Evolutionary conservation across 1,140 invertebrate genomes (phyloP).

Genomic region (Trachelipus rathkii): DNA sequence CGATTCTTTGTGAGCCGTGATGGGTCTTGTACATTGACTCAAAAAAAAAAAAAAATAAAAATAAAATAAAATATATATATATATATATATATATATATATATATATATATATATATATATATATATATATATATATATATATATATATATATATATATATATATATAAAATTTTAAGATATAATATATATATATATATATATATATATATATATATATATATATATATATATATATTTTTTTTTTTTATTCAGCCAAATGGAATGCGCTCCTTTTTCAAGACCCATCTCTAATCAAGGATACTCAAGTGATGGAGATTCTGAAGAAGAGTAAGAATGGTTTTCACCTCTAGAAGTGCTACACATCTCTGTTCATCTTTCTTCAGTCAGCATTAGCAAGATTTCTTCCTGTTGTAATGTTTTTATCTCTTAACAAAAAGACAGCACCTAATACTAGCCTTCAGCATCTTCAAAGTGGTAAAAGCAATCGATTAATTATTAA

Average conservation of each 20-base stretch:
- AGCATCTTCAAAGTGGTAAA: too few relatives aligned
- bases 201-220: background rate
- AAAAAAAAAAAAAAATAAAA: too few relatives aligned
- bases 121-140: constrained; percentile 5
- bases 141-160: background rate
- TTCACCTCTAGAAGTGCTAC: background rate
- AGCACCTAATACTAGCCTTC: too few relatives aligned
- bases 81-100: constrained; percentile 21
- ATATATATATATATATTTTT: background rate
- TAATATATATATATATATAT: constrained; percentile 17
- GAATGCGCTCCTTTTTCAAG: constrained; percentile 3
- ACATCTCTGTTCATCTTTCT: background rate
- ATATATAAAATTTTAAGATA: too few relatives aligned
- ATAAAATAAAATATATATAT: constrained; percentile 8
- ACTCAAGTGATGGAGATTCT: constrained; percentile 18
- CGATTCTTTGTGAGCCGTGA: too few relatives aligned
- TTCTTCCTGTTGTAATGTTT: too few relatives aligned
- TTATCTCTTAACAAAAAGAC: too few relatives aligned
- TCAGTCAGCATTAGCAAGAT: too few relatives aligned
- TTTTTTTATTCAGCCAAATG: constrained; percentile 20
- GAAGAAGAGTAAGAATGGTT: constrained; percentile 17
- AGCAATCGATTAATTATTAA: too few relatives aligned
- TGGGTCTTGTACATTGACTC: too few relatives aligned
- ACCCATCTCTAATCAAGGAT: constrained; percentile 5
- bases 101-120: constrained; percentile 22